Percentiles rank a stretch among this genome's conserved stretches.
phyloP scores from a whole-genome alignment of 2,888 invertebrate species.

The Dryadula phaetusa region DNA sequence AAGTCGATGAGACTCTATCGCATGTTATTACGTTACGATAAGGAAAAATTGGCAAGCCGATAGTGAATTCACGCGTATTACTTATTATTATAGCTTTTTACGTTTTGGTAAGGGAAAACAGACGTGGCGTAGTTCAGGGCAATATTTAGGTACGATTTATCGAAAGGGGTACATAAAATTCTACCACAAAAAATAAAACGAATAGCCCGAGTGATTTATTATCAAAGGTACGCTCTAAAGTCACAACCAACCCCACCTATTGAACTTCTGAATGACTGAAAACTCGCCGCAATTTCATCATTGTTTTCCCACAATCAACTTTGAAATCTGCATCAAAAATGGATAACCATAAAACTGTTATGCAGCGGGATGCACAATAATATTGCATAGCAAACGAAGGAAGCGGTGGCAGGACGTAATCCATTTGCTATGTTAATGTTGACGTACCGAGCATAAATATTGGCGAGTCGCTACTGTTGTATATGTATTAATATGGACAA shows the following conservation, averaged over 20 bases:
- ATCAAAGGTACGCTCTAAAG: too few species aligned
- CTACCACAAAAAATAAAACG: too few species aligned
- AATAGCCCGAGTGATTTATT: too few species aligned
- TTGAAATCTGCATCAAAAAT: conserved; percentile 37
- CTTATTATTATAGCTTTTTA: too few species aligned
- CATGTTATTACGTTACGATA: conserved; percentile 13
- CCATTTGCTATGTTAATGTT: conserved; percentile 41
- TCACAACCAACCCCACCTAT: neutral
- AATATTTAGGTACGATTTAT: too few species aligned
- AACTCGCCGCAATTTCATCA: neutral
- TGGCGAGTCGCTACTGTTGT: conserved; percentile 1
- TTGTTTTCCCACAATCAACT: conserved; percentile 37
- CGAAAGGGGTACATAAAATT: too few species aligned
- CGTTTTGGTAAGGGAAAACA: neutral
- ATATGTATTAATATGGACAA: conserved; percentile 1
- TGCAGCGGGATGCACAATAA: conserved; percentile 48
- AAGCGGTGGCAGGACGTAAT: conserved; percentile 49
- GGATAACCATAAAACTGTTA: conserved; percentile 36
- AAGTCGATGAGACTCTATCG: conserved; percentile 20
- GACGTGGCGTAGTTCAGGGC: too few species aligned
- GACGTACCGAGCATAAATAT: conserved; percentile 29
- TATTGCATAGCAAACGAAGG: conserved; percentile 60
- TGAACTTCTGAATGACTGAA: neutral
- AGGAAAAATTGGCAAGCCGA: conserved; percentile 9
- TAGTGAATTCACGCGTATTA: neutral